Conservation (phyloP, 1,140 invertebrate genomes). For the Globodera ellingtonae region DNA sequence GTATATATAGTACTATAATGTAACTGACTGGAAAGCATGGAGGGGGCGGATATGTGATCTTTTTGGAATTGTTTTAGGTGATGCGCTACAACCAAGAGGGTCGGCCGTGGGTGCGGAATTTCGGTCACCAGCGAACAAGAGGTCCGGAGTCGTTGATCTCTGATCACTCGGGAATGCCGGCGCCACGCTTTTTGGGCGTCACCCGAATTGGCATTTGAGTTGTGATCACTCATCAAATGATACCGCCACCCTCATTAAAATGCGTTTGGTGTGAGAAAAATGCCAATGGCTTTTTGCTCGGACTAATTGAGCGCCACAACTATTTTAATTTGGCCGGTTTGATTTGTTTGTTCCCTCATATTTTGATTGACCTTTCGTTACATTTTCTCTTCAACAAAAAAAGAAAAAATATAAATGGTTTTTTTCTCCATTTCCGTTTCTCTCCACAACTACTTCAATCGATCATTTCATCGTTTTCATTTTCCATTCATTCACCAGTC, state of each 20-base stretch:
- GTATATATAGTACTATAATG: too few relatives aligned
- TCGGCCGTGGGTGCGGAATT: conserved; percentile 52
- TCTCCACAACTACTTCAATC: background rate
- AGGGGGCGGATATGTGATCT: background rate
- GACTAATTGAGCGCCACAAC: background rate
- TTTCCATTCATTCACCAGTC: background rate
- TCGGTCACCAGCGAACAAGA: conserved; percentile 19
- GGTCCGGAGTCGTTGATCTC: conserved; percentile 28
- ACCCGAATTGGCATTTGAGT: conserved; percentile 22
- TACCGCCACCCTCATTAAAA: too few relatives aligned
- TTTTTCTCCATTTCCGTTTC: background rate
- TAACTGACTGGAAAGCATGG: too few relatives aligned
- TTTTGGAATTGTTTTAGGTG: conserved; percentile 10
- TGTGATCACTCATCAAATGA: background rate
- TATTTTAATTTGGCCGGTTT: background rate
- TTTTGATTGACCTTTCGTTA: conserved; percentile 1
- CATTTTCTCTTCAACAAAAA: background rate
- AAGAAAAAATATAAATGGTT: background rate
- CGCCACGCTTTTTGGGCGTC: conserved; percentile 17
- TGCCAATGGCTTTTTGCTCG: background rate
- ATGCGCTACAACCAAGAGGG: conserved; percentile 58
- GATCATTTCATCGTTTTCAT: background rate
- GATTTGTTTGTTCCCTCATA: background rate
- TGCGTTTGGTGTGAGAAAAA: background rate
- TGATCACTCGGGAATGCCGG: conserved; percentile 21